Evolutionary conservation across 2,113 vertebrate species (phyloP).

Genomic region (Ceyx melanurus): DNA sequence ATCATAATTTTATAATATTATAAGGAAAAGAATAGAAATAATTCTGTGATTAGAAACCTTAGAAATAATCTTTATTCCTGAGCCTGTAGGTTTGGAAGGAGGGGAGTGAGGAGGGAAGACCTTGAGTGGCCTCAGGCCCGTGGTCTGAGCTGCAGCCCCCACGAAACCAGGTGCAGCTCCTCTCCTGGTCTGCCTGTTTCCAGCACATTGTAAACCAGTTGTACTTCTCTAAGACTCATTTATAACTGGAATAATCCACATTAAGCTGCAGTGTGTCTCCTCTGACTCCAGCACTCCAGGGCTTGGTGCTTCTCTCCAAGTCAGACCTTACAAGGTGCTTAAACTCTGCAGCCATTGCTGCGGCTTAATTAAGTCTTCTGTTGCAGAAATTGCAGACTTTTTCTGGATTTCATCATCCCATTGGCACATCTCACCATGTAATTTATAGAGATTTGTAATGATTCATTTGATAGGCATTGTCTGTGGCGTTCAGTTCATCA

Average conservation of each 20-base stretch:
- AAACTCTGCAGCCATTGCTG: not conserved
- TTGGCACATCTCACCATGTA: conserved; percentile 24
- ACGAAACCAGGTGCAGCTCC: not conserved
- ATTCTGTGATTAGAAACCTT: too few species aligned
- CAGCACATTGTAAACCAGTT: not conserved
- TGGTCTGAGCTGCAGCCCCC: not conserved
- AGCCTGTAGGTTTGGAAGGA: accelerated
- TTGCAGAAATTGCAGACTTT: not conserved
- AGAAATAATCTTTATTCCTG: too few species aligned
- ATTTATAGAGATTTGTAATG: conserved; percentile 56
- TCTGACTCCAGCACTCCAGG: not conserved
- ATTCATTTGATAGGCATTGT: conserved; percentile 69
- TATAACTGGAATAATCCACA: not conserved
- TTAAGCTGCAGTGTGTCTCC: too few species aligned
- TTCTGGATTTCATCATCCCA: conserved; percentile 35
- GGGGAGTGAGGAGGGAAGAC: not conserved
- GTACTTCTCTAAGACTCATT: not conserved
- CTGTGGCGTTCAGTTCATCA: conserved; percentile 58
- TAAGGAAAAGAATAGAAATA: too few species aligned
- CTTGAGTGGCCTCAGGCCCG: not conserved
- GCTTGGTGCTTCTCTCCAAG: not conserved
- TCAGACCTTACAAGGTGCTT: not conserved
- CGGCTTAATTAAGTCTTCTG: conserved; percentile 52
- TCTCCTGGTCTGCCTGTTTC: not conserved
- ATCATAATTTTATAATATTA: too few species aligned